These are phyloP conservation scores for Drosophila cognata DNA, from an alignment of 2,888 invertebrate genomes.

Conservation along the genomic window DNA sequence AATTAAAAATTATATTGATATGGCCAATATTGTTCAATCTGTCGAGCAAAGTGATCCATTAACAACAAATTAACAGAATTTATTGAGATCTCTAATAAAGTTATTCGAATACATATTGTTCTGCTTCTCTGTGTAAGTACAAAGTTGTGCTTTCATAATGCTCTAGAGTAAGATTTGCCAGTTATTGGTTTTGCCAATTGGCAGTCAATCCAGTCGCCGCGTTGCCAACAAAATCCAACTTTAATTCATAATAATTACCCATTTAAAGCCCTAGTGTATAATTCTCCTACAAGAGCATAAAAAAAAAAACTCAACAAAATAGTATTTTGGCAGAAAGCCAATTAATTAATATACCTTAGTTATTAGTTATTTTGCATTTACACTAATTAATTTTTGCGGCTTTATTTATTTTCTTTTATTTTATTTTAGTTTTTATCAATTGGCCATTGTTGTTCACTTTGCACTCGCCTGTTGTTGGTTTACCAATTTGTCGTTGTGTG, in stretches of 20 bases:
- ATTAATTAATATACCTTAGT: slow-evolving; percentile 71
- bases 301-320: slow-evolving; percentile 10
- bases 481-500: slow-evolving; percentile 60
- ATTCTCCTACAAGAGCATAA: slow-evolving; percentile 6
- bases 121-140: background rate
- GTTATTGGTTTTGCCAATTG: background rate
- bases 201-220: background rate
- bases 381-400: slow-evolving; percentile 77
- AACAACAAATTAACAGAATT: background rate
- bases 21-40: background rate
- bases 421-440: slow-evolving; percentile 13
- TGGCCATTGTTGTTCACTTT: slow-evolving; percentile 50
- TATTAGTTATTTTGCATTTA: slow-evolving; percentile 41
- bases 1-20: background rate
- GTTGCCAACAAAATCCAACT: background rate
- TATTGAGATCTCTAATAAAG: background rate
- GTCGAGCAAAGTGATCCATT: background rate
- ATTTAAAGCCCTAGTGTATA: slow-evolving; percentile 21
- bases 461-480: slow-evolving; percentile 45
- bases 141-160: background rate
- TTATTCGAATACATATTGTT: background rate
- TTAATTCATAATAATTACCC: slow-evolving; percentile 18
- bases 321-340: slow-evolving; percentile 12
- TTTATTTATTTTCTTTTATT: slow-evolving; percentile 52
- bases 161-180: background rate